Evolutionary conservation across 1,140 invertebrate genomes (phyloP).

Genomic region (Aplysia californica): DNA sequence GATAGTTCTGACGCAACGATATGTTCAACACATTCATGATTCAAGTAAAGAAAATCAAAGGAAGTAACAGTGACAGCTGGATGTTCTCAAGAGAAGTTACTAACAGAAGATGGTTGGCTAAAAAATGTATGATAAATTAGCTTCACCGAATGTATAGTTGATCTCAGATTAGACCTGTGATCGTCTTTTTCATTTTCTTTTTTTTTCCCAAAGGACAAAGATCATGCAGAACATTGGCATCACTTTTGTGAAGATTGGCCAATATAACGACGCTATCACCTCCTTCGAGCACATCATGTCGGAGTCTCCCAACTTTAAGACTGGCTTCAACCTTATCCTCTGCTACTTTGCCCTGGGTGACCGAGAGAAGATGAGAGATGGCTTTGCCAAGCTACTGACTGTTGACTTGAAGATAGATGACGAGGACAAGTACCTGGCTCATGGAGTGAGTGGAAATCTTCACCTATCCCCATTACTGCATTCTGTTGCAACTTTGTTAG

Average conservation of each 20-base stretch:
- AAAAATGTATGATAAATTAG: too few species aligned
- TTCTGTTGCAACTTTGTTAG: not conserved
- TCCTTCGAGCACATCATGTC: conserved; percentile 99
- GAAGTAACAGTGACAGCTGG: too few species aligned
- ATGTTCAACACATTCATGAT: too few species aligned
- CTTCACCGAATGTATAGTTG: too few species aligned
- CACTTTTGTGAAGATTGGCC: conserved; percentile 94
- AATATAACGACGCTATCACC: conserved; percentile 93
- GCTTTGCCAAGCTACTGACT: conserved; percentile 90
- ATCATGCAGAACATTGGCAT: conserved; percentile 99
- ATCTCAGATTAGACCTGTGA: too few species aligned
- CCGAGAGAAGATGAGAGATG: conserved; percentile 92
- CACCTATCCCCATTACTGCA: too few species aligned
- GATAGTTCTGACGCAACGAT: too few species aligned
- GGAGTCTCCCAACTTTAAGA: conserved; percentile 89
- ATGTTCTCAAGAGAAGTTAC: too few species aligned
- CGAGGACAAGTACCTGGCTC: conserved; percentile 79
- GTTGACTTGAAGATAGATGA: conserved; percentile 87
- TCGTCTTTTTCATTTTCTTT: too few species aligned
- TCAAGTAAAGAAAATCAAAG: too few species aligned
- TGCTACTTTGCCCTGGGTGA: conserved; percentile 95
- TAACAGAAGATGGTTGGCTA: too few species aligned
- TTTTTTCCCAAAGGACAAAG: conserved; percentile 93
- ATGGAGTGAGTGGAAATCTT: conserved; percentile 64
- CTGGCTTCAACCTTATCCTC: conserved; percentile 89